phyloP scores from a whole-genome alignment of 2,888 invertebrate genomes.

The Drosophila colorata region DNA sequence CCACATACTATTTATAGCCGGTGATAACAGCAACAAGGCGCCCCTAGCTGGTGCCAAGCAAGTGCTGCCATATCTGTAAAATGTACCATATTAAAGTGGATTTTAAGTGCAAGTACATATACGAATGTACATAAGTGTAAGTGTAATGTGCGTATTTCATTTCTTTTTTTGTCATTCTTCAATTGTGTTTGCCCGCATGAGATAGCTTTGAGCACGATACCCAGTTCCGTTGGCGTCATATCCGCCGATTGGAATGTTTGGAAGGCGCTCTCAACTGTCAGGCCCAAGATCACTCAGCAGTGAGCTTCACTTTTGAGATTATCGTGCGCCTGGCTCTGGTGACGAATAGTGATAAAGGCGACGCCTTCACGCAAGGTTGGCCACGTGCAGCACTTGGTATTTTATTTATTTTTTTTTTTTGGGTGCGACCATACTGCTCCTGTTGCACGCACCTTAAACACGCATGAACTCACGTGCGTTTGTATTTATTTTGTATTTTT shows the following conservation, averaged over 20 bases:
- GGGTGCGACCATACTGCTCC: slow-evolving; percentile 46
- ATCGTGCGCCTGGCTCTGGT: neutral
- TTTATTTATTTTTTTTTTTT: slow-evolving; percentile 6
- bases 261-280: neutral
- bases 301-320: neutral
- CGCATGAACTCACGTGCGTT: slow-evolving; percentile 55
- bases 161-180: too few species aligned
- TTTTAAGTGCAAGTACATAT: neutral
- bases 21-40: slow-evolving; percentile 49
- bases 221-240: slow-evolving; percentile 39
- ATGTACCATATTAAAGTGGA: slow-evolving; percentile 7
- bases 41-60: slow-evolving; percentile 14
- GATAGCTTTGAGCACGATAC: slow-evolving; percentile 9
- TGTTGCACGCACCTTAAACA: slow-evolving; percentile 54
- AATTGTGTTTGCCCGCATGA: slow-evolving; percentile 12
- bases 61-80: slow-evolving; percentile 35
- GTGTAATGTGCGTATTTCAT: slow-evolving; percentile 4
- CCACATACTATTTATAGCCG: slow-evolving; percentile 59
- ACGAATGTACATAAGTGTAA: neutral
- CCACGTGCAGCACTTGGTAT: slow-evolving; percentile 18
- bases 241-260: slow-evolving; percentile 16
- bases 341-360: slow-evolving; percentile 30
- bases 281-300: neutral
- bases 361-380: slow-evolving; percentile 47
- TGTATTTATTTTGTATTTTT: neutral